Conservation (phyloP, 2,113 vertebrate genomes). For the Arenaria interpres region DNA sequence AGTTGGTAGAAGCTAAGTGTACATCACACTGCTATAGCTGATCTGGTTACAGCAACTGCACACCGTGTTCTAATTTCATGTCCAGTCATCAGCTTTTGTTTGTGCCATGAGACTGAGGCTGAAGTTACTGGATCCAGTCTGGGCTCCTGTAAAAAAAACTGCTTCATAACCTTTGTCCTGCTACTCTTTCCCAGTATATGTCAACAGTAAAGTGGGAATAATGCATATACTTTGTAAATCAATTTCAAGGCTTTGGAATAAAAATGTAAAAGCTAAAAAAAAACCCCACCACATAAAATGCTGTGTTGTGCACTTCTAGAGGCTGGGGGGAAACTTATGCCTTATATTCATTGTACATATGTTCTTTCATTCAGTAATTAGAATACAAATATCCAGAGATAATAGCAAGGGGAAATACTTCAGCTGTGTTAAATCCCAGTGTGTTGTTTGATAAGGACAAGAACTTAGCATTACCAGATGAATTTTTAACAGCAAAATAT, state of each 20-base stretch:
- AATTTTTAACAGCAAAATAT: slow-evolving; percentile 7
- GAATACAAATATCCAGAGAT: neutral
- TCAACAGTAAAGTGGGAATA: neutral
- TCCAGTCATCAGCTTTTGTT: neutral
- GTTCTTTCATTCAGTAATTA: neutral
- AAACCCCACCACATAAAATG: neutral
- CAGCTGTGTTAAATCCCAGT: neutral
- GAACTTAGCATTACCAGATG: neutral
- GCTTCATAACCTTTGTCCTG: neutral
- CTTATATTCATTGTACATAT: neutral
- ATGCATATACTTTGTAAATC: neutral
- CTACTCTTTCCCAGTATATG: neutral
- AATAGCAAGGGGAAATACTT: neutral
- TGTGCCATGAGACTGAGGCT: neutral
- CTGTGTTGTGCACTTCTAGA: neutral
- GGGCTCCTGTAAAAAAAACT: neutral
- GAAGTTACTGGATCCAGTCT: neutral
- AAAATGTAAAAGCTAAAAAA: neutral
- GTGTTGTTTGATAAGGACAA: neutral
- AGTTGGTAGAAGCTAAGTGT: neutral
- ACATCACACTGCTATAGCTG: neutral
- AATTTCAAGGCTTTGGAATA: neutral
- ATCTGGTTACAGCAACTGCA: neutral
- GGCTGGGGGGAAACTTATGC: neutral
- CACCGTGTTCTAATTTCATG: neutral